These are phyloP conservation scores for Phallusia fumigata DNA, from an alignment of 23 tunicate genomes.

Conservation along the genomic window DNA sequence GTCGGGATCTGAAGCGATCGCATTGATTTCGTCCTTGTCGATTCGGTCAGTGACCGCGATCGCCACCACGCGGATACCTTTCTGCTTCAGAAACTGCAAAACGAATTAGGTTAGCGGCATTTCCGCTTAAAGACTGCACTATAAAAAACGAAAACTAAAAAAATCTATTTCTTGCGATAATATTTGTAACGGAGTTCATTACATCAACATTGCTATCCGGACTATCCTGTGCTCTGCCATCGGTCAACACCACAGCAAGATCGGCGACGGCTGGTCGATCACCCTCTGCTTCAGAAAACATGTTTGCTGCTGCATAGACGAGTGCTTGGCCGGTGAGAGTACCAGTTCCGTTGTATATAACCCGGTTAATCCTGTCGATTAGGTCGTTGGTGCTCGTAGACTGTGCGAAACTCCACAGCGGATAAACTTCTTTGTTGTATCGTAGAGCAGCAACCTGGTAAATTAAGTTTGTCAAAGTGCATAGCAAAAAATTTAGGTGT, in stretches of 20 bases:
- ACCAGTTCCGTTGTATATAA: slow-evolving; percentile 65
- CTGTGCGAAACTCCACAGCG: slow-evolving; percentile 59
- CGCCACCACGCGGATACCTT: slow-evolving; percentile 56
- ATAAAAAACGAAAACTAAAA: too few relatives aligned
- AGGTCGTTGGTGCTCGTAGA: slow-evolving; percentile 39
- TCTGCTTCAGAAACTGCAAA: slow-evolving; percentile 37
- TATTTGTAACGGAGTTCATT: too few relatives aligned
- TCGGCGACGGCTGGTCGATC: slow-evolving; percentile 60
- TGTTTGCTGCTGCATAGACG: slow-evolving; percentile 43
- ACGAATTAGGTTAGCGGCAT: too few relatives aligned
- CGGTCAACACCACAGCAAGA: slow-evolving; percentile 82
- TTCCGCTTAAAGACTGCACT: too few relatives aligned
- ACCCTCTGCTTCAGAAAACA: slow-evolving; percentile 36
- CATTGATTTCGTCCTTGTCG: slow-evolving; percentile 57
- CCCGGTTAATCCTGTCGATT: slow-evolving; percentile 20
- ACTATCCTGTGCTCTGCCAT: slow-evolving; percentile 87
- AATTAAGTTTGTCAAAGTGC: background rate
- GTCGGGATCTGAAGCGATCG: slow-evolving; percentile 81
- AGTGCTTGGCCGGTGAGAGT: slow-evolving; percentile 87
- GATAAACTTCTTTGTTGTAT: slow-evolving; percentile 61
- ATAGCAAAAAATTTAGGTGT: background rate
- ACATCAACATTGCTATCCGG: slow-evolving; percentile 63
- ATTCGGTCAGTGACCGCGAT: slow-evolving; percentile 67
- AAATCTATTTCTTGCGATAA: too few relatives aligned
- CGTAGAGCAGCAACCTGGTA: slow-evolving; percentile 81